Evolutionary conservation across 2,113 vertebrate species (phyloP), one percentile per base, ranked within the genome.

Genomic region (Cathartes aura): DNA sequence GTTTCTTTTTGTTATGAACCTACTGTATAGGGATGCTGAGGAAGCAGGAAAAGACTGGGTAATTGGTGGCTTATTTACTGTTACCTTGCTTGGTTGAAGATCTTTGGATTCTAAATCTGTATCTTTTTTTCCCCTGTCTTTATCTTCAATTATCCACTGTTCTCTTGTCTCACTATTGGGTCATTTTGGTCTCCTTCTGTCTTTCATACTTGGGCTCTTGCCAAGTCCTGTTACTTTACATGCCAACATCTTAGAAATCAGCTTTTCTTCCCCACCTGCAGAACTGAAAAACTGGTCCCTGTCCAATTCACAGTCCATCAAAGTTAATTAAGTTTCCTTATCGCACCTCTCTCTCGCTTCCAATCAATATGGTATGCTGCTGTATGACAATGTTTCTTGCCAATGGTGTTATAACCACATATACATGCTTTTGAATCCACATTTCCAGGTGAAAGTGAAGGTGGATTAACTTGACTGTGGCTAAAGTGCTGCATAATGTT

Each of bases 111-210:
- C 40, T 50, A 50, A 85, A 85, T 79, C 53, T 79, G 6, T 82
- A 15, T 43, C 1, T 34, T 30, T 48, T 42, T 9, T 1, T 0
- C 0, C 3, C 3, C 3, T 7, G 15, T 29, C 11, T 66, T 1
- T 52, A 17, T 45, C 29, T 91, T 64, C 42, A 52, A 15, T 47
- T 70, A 12, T 66, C 12, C 1, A 3, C 20, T 52, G 16, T 45
- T 55, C 26, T 79, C 19, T 74, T 7, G 6, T 47, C 47, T 76
- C 29, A n/a, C 32, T 76, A 2, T 47, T 62, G 34, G 50, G 55
- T 92, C 6, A 23, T 86, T 89, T 86, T 73, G 32, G 48, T 86
- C 30, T 82, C 36, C 23, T 58, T 60, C 50, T 81, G 20, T 55
- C 53, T 72, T 82, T 88, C 15, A 48, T 90, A 23, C 8, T 40